phyloP scores from a whole-genome alignment of 2,113 vertebrate species.

The Porphyrio hochstetteri region DNA sequence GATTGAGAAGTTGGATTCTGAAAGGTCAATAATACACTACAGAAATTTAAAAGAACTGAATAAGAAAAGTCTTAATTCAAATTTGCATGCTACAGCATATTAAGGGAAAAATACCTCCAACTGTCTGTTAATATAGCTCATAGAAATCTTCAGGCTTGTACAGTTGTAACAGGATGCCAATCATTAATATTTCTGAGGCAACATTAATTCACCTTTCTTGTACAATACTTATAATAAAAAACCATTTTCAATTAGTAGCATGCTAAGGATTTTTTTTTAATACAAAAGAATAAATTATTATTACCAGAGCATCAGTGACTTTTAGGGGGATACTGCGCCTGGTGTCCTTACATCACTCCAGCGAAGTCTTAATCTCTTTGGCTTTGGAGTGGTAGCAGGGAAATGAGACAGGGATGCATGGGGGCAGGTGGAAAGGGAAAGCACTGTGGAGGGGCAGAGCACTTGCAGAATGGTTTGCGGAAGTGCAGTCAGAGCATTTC shows the following conservation, averaged over 20 bases:
- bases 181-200: not conserved
- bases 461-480: not conserved
- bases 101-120: not conserved
- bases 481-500: not conserved
- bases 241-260: not conserved
- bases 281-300: not conserved
- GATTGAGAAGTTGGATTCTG: not conserved
- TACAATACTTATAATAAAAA: not conserved
- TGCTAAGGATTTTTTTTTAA: not conserved
- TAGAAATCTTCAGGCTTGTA: not conserved
- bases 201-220: not conserved
- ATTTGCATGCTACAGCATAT: not conserved
- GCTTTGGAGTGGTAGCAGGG: not conserved
- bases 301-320: not conserved
- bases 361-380: not conserved
- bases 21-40: not conserved
- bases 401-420: not conserved
- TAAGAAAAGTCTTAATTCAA: not conserved
- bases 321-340: not conserved
- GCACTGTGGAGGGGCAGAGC: accelerated
- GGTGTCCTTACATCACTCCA: not conserved
- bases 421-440: not conserved
- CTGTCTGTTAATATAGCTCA: not conserved
- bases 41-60: not conserved
- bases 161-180: not conserved